phyloP scores from a whole-genome alignment of 2,797 vertebrate species.

The Salmo trutta region DNA sequence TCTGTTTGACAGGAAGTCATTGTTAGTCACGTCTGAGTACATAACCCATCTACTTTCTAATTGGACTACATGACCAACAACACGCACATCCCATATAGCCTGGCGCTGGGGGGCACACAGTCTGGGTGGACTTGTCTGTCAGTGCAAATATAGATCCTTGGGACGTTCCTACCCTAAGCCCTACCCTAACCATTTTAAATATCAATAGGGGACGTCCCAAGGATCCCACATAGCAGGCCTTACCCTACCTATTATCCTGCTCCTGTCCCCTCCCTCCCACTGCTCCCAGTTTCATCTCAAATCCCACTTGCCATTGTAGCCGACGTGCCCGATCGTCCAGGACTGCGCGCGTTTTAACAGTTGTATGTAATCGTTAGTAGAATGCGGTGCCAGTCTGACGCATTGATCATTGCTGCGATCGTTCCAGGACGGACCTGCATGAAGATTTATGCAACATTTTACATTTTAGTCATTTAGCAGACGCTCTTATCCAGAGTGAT shows the following conservation, averaged over 20 bases:
- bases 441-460: slow-evolving; percentile 12
- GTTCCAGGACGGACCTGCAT: slow-evolving; percentile 27
- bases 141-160: too few relatives aligned
- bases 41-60: slow-evolving; percentile 72
- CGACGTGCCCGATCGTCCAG: slow-evolving; percentile 82
- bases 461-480: too few relatives aligned
- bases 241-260: slow-evolving; percentile 50
- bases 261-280: slow-evolving; percentile 51
- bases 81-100: slow-evolving; percentile 70
- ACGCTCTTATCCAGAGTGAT: too few relatives aligned
- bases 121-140: slow-evolving; percentile 50
- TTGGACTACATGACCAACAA: slow-evolving; percentile 85
- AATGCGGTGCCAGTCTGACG: slow-evolving; percentile 78
- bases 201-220: too few relatives aligned
- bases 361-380: slow-evolving; percentile 85
- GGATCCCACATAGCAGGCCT: too few relatives aligned
- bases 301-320: slow-evolving; percentile 83
- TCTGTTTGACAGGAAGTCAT: background rate
- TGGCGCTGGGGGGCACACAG: slow-evolving; percentile 73
- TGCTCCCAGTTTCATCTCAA: slow-evolving; percentile 68
- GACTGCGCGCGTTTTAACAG: slow-evolving; percentile 83
- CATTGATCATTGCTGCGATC: slow-evolving; percentile 60
- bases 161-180: too few relatives aligned
- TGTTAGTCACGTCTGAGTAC: background rate
- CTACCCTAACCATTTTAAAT: too few relatives aligned